A percentile compares a stretch with the other conserved stretches of the same genome.
Evolutionary conservation across 2,113 vertebrate species (phyloP).

Genomic region (Engraulis encrasicolus): DNA sequence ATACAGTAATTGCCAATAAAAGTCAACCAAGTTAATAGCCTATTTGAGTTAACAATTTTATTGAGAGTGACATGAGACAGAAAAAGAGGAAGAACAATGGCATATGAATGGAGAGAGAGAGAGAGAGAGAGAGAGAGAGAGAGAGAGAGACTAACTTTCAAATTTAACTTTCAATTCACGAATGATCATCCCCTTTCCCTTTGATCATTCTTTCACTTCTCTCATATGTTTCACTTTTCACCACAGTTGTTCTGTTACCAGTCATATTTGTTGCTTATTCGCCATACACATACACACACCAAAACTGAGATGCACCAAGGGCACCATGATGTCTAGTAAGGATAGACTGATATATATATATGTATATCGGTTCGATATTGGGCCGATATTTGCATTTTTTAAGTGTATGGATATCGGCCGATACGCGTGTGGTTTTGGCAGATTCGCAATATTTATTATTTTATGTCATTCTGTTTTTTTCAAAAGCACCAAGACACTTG

Average conservation of each 20-base stretch:
- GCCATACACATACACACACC: neutral
- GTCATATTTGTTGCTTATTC: neutral
- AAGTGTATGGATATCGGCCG: no score
- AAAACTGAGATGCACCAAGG: no score
- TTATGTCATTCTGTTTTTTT: no score
- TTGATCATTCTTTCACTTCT: conserved; percentile 6
- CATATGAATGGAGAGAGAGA: neutral
- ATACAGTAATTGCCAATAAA: neutral
- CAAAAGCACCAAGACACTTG: no score
- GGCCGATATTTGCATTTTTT: no score
- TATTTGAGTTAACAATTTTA: neutral
- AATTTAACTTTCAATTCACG: neutral
- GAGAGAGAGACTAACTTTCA: conserved; percentile 69
- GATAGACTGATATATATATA: no score
- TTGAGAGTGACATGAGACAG: no score
- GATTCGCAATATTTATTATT: no score
- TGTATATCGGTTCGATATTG: no score
- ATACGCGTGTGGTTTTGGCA: no score
- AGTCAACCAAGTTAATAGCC: neutral
- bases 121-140: neutral
- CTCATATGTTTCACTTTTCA: neutral
- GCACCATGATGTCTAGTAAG: no score
- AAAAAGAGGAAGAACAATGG: no score
- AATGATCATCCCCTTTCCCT: neutral
- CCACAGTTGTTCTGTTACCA: neutral